Conservation (phyloP, 2,888 invertebrate genomes). For the Hydriomena furcata region DNA sequence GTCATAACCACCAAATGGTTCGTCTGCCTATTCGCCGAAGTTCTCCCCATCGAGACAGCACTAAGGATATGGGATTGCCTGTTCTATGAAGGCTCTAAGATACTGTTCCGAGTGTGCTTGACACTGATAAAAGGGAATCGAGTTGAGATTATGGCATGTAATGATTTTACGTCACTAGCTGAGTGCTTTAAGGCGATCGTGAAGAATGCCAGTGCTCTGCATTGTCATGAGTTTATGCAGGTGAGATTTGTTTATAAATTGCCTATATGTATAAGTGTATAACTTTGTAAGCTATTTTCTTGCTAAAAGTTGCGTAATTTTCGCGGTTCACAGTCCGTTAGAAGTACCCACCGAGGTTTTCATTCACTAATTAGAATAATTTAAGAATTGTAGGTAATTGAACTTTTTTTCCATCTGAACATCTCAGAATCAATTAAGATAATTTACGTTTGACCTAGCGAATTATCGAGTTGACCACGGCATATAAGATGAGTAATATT, state of each 20-base stretch:
- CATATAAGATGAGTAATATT: constrained; percentile 10
- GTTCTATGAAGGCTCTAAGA: constrained; percentile 97
- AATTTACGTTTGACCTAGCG: constrained; percentile 26
- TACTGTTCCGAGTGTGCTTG: constrained; percentile 94
- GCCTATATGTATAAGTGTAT: too few species aligned
- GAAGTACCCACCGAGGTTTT: too few species aligned
- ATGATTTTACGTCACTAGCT: constrained; percentile 91
- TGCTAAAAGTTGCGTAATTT: too few species aligned
- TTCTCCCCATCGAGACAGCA: constrained; percentile 96
- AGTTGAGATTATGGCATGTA: constrained; percentile 88
- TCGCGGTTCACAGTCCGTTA: too few species aligned
- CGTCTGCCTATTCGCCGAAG: constrained; percentile 96
- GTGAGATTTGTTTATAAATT: constrained; percentile 61
- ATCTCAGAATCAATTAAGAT: constrained; percentile 25
- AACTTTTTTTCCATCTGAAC: neutral
- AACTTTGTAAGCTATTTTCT: too few species aligned
- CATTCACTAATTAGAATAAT: neutral
- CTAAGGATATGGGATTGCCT: constrained; percentile 97
- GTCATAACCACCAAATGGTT: constrained; percentile 98
- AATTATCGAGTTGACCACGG: constrained; percentile 20
- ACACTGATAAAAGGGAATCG: constrained; percentile 91
- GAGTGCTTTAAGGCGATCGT: constrained; percentile 93
- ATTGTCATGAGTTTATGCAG: constrained; percentile 96
- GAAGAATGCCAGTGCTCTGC: constrained; percentile 89
- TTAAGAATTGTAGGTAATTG: neutral